These are phyloP conservation scores for Pseudopipra pipra DNA, from an alignment of 2,113 vertebrate genomes.

Conservation along the genomic window DNA sequence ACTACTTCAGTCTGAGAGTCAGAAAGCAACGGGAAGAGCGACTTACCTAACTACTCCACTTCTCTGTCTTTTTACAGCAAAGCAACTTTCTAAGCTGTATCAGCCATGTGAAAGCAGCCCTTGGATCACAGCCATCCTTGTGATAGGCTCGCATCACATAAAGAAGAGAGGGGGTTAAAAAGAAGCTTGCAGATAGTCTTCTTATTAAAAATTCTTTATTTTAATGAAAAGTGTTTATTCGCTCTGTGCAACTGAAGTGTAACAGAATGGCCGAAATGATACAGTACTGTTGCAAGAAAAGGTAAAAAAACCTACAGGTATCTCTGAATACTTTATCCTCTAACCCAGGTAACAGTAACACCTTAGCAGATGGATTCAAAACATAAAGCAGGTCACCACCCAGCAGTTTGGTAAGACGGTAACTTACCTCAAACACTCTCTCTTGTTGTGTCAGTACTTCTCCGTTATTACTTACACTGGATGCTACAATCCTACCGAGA, in stretches of 20 bases:
- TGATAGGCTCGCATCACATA: not conserved
- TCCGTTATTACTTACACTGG: not conserved
- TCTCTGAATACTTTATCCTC: not conserved
- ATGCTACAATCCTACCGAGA: not conserved
- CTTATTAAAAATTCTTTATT: not conserved
- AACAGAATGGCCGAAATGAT: fast-evolving
- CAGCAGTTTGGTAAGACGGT: not conserved
- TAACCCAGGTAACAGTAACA: not conserved
- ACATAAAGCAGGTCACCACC: not conserved
- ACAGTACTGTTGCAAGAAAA: not conserved
- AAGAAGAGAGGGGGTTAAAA: not conserved
- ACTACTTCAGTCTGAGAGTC: not conserved
- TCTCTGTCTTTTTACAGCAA: not conserved
- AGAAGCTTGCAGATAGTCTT: not conserved
- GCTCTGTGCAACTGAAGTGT: not conserved
- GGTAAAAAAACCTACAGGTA: not conserved
- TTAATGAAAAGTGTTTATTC: not conserved
- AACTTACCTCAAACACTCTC: not conserved
- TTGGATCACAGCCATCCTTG: not conserved
- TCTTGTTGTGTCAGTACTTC: not conserved
- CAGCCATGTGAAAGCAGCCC: not conserved
- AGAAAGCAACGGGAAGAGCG: not conserved
- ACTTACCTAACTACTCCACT: not conserved
- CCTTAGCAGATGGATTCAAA: not conserved
- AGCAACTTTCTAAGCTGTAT: not conserved